Evolutionary conservation across 2,797 vertebrate species (phyloP).

Genomic region (Kryptopterus vitreolus): DNA sequence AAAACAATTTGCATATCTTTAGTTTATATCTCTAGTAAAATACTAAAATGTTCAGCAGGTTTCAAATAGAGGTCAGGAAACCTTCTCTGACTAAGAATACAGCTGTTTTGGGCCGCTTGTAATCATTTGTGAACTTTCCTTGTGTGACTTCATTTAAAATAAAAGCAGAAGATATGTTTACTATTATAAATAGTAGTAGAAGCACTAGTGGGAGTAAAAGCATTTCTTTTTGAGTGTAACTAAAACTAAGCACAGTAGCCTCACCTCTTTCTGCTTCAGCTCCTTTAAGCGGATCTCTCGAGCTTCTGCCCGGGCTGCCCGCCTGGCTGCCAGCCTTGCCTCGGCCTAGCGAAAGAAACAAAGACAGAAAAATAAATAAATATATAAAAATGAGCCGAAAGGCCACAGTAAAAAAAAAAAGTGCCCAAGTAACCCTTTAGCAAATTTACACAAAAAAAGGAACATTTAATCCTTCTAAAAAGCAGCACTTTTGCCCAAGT

Average conservation of each 20-base stretch:
- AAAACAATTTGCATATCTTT: no score
- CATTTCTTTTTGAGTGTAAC: not conserved
- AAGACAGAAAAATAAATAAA: constrained; percentile 55
- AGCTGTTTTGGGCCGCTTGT: not conserved
- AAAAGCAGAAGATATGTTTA: not conserved
- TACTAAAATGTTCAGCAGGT: not conserved
- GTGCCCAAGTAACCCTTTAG: not conserved
- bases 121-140: not conserved
- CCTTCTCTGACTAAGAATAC: not conserved
- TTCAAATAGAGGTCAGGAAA: not conserved
- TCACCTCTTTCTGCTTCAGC: constrained; percentile 93
- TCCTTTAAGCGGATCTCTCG: constrained; percentile 94
- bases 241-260: fast-evolving
- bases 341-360: constrained; percentile 81
- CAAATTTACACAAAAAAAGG: no score
- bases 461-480: not conserved
- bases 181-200: not conserved
- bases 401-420: not conserved
- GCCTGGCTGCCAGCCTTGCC: constrained; percentile 85
- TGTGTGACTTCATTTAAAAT: not conserved
- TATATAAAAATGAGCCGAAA: not conserved
- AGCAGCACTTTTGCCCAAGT: not conserved
- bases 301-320: constrained; percentile 88
- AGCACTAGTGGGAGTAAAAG: not conserved
- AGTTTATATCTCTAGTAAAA: not conserved